Conservation (phyloP, 2,797 vertebrate species). For the Clarias pachynema region DNA sequence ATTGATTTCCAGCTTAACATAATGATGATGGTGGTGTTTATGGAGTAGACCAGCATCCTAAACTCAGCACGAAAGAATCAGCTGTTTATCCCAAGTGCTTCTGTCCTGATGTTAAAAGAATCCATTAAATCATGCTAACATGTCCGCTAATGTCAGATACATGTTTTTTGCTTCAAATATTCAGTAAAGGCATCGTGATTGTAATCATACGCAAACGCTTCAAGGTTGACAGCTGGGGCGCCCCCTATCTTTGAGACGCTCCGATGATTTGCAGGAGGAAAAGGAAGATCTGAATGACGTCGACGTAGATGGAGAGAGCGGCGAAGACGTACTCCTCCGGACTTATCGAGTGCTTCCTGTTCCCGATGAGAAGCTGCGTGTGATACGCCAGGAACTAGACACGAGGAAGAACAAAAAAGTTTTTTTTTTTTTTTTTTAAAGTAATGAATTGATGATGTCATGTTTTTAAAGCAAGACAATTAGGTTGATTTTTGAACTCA, state of each 20-base stretch:
- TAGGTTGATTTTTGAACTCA: conserved; percentile 66
- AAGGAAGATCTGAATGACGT: conserved; percentile 93
- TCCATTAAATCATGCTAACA: background rate
- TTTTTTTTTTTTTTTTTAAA: background rate
- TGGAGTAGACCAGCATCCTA: background rate
- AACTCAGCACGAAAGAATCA: background rate
- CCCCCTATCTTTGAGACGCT: conserved; percentile 63
- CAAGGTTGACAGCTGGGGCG: background rate
- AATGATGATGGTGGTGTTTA: background rate
- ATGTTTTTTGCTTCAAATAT: background rate
- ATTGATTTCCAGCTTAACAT: background rate
- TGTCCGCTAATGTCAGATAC: background rate
- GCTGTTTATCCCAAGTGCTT: background rate
- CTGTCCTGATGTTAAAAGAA: background rate
- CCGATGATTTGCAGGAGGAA: conserved; percentile 91
- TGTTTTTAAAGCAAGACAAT: background rate
- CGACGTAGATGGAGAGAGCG: conserved; percentile 89
- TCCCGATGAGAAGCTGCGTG: conserved; percentile 93
- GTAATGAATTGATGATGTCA: background rate
- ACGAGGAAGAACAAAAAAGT: conserved; percentile 11
- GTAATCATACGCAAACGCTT: background rate
- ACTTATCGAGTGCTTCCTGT: conserved; percentile 88
- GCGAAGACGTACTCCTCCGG: conserved; percentile 92
- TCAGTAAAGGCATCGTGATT: background rate
- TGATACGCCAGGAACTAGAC: conserved; percentile 92